Evolutionary conservation across 2,888 invertebrate species (phyloP).

Genomic region (Synanthedon formicaeformis): DNA sequence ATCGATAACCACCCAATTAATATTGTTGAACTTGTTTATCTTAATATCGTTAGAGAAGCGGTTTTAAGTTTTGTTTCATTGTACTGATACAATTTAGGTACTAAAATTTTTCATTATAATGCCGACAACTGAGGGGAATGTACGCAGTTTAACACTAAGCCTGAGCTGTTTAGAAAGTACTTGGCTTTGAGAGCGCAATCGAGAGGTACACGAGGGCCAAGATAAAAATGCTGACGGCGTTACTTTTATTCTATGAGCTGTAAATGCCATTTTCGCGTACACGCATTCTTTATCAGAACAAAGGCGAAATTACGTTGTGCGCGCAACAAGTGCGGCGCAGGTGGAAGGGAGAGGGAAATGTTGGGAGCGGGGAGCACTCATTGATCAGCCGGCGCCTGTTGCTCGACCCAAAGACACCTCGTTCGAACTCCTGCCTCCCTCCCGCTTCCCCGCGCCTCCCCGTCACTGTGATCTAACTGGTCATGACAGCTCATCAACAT

Average conservation of each 20-base stretch:
- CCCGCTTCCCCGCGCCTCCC: conserved; percentile 11
- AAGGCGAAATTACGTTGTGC: conserved; percentile 22
- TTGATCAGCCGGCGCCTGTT: conserved; percentile 63
- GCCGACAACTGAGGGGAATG: neutral
- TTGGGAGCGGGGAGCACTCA: conserved; percentile 33
- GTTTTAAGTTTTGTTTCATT: too few relatives aligned
- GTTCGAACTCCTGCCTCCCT: conserved; percentile 1
- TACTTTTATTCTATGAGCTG: neutral
- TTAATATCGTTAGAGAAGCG: too few relatives aligned
- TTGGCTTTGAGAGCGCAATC: neutral
- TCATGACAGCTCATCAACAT: neutral
- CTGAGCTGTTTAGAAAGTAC: neutral
- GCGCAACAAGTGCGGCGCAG: conserved; percentile 68
- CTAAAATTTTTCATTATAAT: neutral
- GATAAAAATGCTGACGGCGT: neutral
- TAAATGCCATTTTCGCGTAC: neutral
- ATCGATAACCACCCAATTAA: too few relatives aligned
- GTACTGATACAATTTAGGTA: too few relatives aligned
- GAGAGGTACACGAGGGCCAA: neutral
- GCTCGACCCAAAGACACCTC: conserved; percentile 27
- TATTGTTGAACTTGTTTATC: too few relatives aligned
- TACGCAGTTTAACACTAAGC: neutral
- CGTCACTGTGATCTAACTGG: neutral
- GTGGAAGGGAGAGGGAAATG: conserved; percentile 16
- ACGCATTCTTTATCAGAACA: neutral